phyloP scores from a whole-genome alignment of 2,888 invertebrate species.

The Epiperipatus broadwayi region DNA sequence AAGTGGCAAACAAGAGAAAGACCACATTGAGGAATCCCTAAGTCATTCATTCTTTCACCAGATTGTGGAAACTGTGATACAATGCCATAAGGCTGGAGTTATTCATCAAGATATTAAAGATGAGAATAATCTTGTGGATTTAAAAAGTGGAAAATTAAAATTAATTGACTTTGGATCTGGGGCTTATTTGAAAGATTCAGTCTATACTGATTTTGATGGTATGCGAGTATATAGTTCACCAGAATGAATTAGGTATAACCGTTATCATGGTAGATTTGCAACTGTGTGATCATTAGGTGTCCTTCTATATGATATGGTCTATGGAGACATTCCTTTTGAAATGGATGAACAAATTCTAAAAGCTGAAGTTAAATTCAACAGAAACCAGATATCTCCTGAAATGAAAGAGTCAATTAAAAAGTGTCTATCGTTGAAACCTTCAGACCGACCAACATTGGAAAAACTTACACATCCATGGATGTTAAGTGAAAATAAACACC shows the following conservation, averaged over 20 bases:
- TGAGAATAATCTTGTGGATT: conserved; percentile 35
- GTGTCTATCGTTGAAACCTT: conserved; percentile 29
- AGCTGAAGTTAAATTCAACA: conserved; percentile 18
- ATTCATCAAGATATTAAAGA: conserved; percentile 36
- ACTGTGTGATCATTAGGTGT: conserved; percentile 37
- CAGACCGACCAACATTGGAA: conserved; percentile 28
- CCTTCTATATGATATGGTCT: conserved; percentile 36
- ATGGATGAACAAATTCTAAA: conserved; percentile 31
- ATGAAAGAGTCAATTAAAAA: conserved; percentile 30
- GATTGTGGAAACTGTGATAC: conserved; percentile 29
- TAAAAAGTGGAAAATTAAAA: conserved; percentile 28
- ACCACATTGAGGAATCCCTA: conserved; percentile 27
- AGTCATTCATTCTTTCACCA: conserved; percentile 31
- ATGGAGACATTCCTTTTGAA: conserved; percentile 37
- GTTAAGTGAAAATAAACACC: no score
- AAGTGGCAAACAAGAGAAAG: no score
- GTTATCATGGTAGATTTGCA: conserved; percentile 32
- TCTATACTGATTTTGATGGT: conserved; percentile 35
- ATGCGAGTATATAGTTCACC: conserved; percentile 37
- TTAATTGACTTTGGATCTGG: conserved; percentile 36
- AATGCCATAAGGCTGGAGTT: conserved; percentile 29
- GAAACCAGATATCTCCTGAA: conserved; percentile 22
- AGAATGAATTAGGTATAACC: conserved; percentile 33
- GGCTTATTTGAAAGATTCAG: conserved; percentile 28
- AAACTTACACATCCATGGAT: no score